These are phyloP conservation scores for Oxyruncus cristatus DNA, from an alignment of 2,113 vertebrate genomes.

Conservation along the genomic window DNA sequence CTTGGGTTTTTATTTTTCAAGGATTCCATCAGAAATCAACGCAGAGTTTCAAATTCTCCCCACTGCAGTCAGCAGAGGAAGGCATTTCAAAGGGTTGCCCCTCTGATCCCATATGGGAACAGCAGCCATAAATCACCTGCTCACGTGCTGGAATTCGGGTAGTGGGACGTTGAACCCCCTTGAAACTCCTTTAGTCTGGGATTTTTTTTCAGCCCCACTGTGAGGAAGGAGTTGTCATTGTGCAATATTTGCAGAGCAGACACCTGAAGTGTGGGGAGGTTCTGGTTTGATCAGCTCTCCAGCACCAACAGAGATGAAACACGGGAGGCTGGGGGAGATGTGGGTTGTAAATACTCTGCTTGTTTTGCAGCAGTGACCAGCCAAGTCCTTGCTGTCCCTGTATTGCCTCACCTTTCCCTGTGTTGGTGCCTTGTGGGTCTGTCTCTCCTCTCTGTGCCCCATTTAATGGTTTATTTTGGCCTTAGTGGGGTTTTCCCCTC, in stretches of 20 bases:
- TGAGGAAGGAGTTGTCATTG: neutral
- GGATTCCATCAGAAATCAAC: neutral
- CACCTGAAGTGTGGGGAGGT: neutral
- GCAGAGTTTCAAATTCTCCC: neutral
- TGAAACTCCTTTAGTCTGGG: neutral
- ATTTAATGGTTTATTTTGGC: neutral
- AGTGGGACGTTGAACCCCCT: neutral
- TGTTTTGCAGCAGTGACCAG: neutral
- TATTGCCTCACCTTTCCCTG: neutral
- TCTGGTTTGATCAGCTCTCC: neutral
- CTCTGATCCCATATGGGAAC: neutral
- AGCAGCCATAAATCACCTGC: neutral
- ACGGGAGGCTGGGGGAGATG: neutral
- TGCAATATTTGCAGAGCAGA: neutral
- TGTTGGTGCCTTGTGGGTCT: neutral
- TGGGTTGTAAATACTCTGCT: neutral
- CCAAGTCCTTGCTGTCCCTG: neutral
- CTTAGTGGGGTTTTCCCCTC: neutral
- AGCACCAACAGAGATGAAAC: neutral
- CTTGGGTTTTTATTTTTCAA: neutral
- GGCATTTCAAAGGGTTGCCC: neutral
- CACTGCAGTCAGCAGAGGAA: neutral
- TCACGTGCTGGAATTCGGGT: neutral
- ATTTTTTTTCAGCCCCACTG: neutral
- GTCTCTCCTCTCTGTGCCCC: neutral